Evolutionary conservation across 2,113 vertebrate species (phyloP).

Genomic region (Psilopsiagon aymara): DNA sequence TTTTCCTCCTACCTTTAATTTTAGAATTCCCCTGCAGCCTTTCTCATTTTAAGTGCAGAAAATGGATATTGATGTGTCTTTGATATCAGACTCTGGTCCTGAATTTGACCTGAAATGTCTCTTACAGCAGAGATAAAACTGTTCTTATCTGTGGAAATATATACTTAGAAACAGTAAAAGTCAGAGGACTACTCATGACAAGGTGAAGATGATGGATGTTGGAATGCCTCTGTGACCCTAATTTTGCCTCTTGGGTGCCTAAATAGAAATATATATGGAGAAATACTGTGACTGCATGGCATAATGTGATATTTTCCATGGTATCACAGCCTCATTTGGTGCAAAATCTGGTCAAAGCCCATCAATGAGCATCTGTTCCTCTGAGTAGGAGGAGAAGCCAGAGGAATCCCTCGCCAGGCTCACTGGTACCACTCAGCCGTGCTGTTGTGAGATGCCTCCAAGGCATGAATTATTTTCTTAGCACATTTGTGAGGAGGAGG

Average conservation of each 20-base stretch:
- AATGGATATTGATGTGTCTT: neutral
- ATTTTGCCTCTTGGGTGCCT: neutral
- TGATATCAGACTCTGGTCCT: neutral
- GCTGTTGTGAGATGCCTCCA: neutral
- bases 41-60: neutral
- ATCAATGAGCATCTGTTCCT: neutral
- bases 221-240: neutral
- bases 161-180: neutral
- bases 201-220: neutral
- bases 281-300: neutral
- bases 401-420: neutral
- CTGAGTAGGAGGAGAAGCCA: neutral
- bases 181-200: neutral
- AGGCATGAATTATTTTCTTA: neutral
- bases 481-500: neutral
- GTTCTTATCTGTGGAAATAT: neutral
- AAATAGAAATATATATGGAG: neutral
- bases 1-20: neutral
- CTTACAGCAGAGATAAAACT: neutral
- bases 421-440: neutral
- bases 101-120: neutral
- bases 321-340: neutral
- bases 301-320: accelerated
- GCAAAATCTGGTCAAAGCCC: neutral
- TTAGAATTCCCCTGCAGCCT: neutral